phyloP scores from a whole-genome alignment of 1,140 invertebrate species.

The Holotrichia oblita region DNA sequence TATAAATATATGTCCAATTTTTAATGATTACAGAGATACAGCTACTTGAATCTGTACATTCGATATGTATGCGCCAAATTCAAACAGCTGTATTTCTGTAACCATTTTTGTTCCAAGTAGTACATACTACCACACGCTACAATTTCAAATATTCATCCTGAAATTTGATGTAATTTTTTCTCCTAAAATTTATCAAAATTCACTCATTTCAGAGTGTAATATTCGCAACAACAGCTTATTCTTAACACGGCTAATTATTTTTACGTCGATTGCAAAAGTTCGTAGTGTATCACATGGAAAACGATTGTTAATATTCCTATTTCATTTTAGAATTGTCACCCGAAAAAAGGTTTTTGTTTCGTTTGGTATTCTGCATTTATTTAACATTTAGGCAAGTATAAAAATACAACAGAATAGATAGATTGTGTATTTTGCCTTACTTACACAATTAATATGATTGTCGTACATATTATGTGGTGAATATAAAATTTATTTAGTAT shows the following conservation, averaged over 20 bases:
- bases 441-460: conserved; percentile 30
- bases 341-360: neutral
- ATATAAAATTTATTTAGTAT: conserved; percentile 1
- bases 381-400: conserved; percentile 3
- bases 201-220: neutral
- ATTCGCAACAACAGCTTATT: neutral
- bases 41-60: too few species aligned
- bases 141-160: too few species aligned
- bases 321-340: neutral
- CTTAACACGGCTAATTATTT: too few species aligned
- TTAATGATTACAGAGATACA: too few species aligned
- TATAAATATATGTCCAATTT: too few species aligned
- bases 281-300: neutral
- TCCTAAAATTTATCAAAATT: too few species aligned
- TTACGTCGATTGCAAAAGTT: neutral
- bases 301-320: neutral
- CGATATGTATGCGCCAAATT: too few species aligned
- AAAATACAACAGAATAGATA: conserved; percentile 27
- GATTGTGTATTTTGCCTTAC: conserved; percentile 20
- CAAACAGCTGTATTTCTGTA: too few species aligned
- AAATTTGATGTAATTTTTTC: too few species aligned
- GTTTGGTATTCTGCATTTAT: neutral
- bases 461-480: conserved; percentile 20
- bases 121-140: too few species aligned
- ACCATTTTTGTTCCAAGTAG: too few species aligned